Base-by-base conservation (phyloP, 2,888 invertebrate genomes). In the Stegana nigrithorax region DNA sequence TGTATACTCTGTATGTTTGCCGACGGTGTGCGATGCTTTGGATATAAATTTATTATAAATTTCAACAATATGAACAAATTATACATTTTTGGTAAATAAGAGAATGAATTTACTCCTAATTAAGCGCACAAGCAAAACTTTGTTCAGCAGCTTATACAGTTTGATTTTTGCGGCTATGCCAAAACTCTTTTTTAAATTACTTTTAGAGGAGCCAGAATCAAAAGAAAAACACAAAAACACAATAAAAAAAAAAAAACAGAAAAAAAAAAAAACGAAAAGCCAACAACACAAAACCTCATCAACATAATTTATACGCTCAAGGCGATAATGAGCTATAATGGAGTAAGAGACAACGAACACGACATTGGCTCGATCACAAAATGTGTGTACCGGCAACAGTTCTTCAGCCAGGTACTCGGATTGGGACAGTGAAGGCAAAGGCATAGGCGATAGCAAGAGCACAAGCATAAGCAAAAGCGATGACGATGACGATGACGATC, bases 281-380 rank as follows among this genome's bases (percentile, higher is more conserved):
- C 61, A 39, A 21, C 10, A 53, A 25, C 59, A 53, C 39, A 67
- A 77, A 78, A 78, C 69, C 78, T 80, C 83, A 82, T 83, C 81
- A 82, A 75, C 80, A 83, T 84, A 84, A 83, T 84, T 83, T 83
- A 83, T 83, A 81, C 73, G 82, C 83, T 83, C 72, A 79, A 77
- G 82, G 85, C 84, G 83, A 84, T 84, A 84, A 84, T 84, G 84
- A 84, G 84, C 78, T 81, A 83, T 84, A 84, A 84, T 82, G 82
- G 82, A 77, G 81, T 75, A 74, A 75, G 73, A 12, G 10, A 23
- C 12, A 12, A 29, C 23, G 47, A 25, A 29, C 36, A 55, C 36
- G 53, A 55, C 53, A 36, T 55, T 53, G 53, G 21, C 12, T 14
- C 23, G 53, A 55, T 36, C 50, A 29, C 29, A 36, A 19, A 53